These are phyloP conservation scores for Pogona vitticeps DNA, from an alignment of 2,113 vertebrate species.

Conservation along the genomic window DNA sequence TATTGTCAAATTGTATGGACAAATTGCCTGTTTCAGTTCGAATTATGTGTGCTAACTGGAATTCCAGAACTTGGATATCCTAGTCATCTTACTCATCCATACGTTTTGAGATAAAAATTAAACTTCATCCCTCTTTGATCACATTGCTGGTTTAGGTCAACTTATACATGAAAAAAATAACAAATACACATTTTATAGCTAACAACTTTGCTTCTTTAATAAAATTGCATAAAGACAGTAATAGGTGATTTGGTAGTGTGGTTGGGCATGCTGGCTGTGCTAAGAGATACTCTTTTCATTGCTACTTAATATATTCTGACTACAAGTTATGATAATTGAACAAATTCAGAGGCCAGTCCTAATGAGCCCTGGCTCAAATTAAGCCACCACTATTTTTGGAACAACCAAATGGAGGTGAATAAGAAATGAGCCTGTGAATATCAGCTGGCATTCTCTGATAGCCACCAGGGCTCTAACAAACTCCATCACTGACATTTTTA, in stretches of 20 bases:
- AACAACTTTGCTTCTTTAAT: neutral
- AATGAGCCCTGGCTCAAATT: neutral
- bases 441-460: neutral
- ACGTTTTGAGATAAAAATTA: neutral
- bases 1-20: neutral
- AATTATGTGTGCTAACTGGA: neutral
- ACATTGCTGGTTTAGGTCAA: neutral
- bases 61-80: neutral
- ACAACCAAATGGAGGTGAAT: neutral
- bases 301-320: no score
- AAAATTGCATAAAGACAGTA: neutral
- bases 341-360: neutral
- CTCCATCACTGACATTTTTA: neutral
- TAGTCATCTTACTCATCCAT: neutral
- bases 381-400: neutral
- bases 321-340: neutral
- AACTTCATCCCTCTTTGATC: neutral
- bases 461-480: neutral
- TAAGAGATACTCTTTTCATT: no score
- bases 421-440: neutral
- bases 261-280: neutral
- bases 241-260: neutral
- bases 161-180: neutral
- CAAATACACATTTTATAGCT: neutral
- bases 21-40: neutral